Conservation (phyloP, 2,888 invertebrate genomes). For the Palloptera scutellata region DNA sequence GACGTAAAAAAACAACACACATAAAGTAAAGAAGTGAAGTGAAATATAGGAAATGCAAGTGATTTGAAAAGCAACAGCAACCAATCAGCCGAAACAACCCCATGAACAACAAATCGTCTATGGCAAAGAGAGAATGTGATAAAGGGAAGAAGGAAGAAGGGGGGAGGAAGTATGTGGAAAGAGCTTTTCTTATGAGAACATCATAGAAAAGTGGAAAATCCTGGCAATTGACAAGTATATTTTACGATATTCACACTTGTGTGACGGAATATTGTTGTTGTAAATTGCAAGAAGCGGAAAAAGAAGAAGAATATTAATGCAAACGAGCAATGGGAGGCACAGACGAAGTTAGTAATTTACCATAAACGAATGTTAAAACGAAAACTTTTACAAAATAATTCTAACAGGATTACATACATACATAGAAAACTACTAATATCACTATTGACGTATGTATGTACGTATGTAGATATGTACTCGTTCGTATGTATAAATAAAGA, state of each 20-base stretch:
- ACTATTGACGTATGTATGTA: too few species aligned
- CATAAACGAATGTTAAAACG: too few species aligned
- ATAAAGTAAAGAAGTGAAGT: background rate
- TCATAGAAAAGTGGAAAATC: background rate
- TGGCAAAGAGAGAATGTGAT: background rate
- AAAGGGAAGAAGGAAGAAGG: background rate
- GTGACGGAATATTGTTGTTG: background rate
- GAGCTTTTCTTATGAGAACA: constrained; percentile 1
- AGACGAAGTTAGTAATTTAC: too few species aligned
- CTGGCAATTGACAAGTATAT: background rate
- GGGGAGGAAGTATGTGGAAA: too few species aligned
- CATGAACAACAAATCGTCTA: constrained; percentile 4
- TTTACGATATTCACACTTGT: constrained; percentile 16
- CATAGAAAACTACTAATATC: background rate
- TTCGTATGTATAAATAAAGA: too few species aligned
- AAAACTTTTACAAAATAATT: background rate
- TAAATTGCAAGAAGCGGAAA: background rate
- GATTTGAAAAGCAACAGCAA: constrained; percentile 33
- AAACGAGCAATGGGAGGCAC: too few species aligned
- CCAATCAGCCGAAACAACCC: constrained; percentile 35
- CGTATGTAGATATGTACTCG: too few species aligned
- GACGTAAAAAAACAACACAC: constrained; percentile 7
- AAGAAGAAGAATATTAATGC: too few species aligned
- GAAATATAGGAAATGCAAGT: background rate
- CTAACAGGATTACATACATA: background rate